A percentile compares a stretch with the other conserved stretches of the same genome.
phyloP scores from a whole-genome alignment of 2,113 vertebrate species.

The Craseonycteris thonglongyai region DNA sequence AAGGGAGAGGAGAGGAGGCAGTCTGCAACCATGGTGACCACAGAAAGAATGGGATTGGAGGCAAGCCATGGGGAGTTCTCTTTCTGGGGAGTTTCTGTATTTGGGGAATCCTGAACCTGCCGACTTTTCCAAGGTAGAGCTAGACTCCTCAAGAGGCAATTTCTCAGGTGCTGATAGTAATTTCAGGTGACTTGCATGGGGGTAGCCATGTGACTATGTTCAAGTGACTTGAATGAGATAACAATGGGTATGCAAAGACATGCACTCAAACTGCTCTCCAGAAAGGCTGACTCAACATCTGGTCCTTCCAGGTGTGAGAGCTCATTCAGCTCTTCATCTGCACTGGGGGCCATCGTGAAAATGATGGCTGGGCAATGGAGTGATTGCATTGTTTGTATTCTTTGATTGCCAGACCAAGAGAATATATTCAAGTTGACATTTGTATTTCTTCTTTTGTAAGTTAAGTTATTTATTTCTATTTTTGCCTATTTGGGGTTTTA shows the following conservation, averaged over 20 bases:
- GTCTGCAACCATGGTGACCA: background rate
- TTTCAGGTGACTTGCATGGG: background rate
- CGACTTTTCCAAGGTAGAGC: background rate
- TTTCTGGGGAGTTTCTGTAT: background rate
- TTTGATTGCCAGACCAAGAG: background rate
- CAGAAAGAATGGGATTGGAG: background rate
- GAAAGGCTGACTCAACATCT: background rate
- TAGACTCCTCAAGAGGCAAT: background rate
- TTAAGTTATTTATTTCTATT: background rate
- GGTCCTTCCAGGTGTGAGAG: background rate
- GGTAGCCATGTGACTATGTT: background rate
- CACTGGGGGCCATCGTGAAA: too few species aligned
- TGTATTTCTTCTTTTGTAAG: background rate
- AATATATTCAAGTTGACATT: background rate
- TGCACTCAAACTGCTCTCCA: background rate
- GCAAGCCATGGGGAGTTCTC: background rate
- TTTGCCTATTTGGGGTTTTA: background rate
- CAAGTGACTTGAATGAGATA: background rate
- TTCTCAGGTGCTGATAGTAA: background rate
- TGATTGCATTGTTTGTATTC: background rate
- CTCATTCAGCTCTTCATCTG: background rate
- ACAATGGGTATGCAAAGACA: background rate
- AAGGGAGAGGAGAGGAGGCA: background rate
- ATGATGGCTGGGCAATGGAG: background rate
- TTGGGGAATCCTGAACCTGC: background rate